phyloP scores from a whole-genome alignment of 2,113 vertebrate species.

The Ariopsis seemanni region DNA sequence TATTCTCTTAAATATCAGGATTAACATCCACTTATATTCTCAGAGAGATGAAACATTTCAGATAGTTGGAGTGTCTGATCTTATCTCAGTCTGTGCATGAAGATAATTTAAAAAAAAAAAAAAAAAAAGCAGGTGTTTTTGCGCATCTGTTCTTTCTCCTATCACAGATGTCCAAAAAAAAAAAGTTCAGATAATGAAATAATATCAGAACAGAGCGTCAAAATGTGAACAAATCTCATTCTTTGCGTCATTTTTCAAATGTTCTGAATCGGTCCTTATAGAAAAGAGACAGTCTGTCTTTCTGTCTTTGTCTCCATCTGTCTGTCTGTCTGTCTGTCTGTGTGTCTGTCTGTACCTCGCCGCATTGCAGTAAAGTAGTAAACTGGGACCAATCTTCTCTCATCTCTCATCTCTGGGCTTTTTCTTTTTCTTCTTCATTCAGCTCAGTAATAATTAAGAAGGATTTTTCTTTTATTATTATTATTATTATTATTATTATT shows the following conservation, averaged over 20 bases:
- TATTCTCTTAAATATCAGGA: background rate
- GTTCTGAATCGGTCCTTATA: background rate
- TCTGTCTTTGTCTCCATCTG: conserved; percentile 51
- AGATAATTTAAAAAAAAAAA: too few relatives aligned
- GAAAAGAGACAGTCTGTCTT: conserved; percentile 31
- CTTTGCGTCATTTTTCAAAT: background rate
- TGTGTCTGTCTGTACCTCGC: conserved; percentile 39
- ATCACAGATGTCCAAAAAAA: too few relatives aligned
- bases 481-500: too few relatives aligned
- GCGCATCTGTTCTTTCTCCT: too few relatives aligned
- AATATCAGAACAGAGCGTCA: background rate
- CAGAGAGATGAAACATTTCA: background rate
- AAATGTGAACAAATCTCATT: background rate
- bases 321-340: conserved; percentile 37
- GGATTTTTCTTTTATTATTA: background rate
- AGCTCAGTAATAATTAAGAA: background rate
- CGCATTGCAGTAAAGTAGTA: conserved; percentile 56
- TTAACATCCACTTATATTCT: background rate
- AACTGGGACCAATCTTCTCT: conserved; percentile 6
- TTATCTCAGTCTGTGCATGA: background rate
- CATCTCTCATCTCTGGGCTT: background rate
- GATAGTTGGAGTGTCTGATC: background rate
- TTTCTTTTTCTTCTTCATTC: too few relatives aligned
- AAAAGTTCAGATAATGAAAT: too few relatives aligned
- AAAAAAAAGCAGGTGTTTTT: too few relatives aligned